Conservation (phyloP, 2,797 vertebrate species). For the Emys orbicularis region DNA sequence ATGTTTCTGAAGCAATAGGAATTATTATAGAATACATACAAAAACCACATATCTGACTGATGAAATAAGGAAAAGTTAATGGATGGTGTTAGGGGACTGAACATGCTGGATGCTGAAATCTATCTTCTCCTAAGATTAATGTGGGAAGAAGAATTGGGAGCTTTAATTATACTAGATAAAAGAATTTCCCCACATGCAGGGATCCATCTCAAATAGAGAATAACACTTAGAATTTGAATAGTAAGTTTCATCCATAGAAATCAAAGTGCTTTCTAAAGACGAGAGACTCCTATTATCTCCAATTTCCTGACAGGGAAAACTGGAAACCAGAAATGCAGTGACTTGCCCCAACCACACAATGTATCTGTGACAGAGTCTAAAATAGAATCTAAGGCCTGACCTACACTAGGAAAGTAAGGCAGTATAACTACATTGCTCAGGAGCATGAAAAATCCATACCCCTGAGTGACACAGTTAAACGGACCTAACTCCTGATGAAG, state of each 20-base stretch:
- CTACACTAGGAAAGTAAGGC: not conserved
- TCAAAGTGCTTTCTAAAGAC: not conserved
- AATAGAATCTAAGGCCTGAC: not conserved
- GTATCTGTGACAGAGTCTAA: not conserved
- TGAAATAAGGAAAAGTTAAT: constrained; percentile 31
- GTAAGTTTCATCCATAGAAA: not conserved
- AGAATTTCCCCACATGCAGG: not conserved
- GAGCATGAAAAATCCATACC: not conserved
- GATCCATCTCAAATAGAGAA: not conserved
- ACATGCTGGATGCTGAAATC: not conserved
- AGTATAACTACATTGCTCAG: not conserved
- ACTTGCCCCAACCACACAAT: not conserved
- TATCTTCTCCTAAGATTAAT: not conserved
- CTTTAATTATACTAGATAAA: not conserved
- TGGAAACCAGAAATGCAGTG: not conserved
- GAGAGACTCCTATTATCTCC: not conserved
- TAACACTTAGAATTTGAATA: not conserved
- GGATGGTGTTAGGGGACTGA: not conserved
- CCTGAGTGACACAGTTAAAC: not conserved
- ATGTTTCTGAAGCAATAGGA: constrained; percentile 48
- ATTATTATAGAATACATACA: constrained; percentile 33
- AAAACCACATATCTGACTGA: not conserved
- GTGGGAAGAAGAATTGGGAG: not conserved
- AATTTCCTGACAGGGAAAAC: not conserved
- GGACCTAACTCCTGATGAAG: not conserved